A percentile compares a stretch with the other conserved stretches of the same genome.
Evolutionary conservation across 2,797 vertebrate genomes (phyloP).

Genomic region (Myotis daubentonii): DNA sequence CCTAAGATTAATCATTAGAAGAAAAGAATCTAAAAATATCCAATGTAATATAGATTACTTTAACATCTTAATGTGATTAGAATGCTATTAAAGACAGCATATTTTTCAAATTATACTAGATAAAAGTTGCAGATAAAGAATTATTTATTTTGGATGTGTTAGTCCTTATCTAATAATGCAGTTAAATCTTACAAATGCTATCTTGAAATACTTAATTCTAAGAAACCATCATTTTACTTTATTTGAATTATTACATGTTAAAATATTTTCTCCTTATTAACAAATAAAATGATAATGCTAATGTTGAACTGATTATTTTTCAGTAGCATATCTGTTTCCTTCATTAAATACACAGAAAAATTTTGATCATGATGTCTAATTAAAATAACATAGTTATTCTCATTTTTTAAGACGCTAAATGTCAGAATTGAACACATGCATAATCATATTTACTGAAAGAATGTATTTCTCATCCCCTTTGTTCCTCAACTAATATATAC

Average conservation of each 20-base stretch:
- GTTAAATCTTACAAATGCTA: not conserved
- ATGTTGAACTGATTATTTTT: slow-evolving; percentile 20
- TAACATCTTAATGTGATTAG: not conserved
- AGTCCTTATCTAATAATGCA: not conserved
- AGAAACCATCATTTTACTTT: not conserved
- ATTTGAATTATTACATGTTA: slow-evolving; percentile 8
- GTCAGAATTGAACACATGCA: slow-evolving; percentile 34
- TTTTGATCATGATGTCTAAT: slow-evolving; percentile 24
- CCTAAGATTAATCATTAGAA: not conserved
- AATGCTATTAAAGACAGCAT: not conserved
- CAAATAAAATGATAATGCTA: slow-evolving; percentile 35
- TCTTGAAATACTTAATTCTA: slow-evolving; percentile 51
- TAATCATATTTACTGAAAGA: slow-evolving; percentile 7
- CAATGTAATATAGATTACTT: not conserved
- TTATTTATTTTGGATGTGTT: not conserved
- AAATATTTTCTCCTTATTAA: slow-evolving; percentile 40
- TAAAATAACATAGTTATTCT: slow-evolving; percentile 47
- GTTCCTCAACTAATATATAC: not conserved
- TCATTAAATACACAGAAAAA: slow-evolving; percentile 5
- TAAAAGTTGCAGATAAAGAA: not conserved
- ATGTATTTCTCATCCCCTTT: not conserved
- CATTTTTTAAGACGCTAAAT: slow-evolving; percentile 42
- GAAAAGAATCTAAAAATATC: not conserved
- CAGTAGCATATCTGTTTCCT: not conserved
- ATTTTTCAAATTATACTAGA: slow-evolving; percentile 18